These are phyloP conservation scores for Falco peregrinus DNA, from an alignment of 2,797 vertebrate species.

Conservation along the genomic window DNA sequence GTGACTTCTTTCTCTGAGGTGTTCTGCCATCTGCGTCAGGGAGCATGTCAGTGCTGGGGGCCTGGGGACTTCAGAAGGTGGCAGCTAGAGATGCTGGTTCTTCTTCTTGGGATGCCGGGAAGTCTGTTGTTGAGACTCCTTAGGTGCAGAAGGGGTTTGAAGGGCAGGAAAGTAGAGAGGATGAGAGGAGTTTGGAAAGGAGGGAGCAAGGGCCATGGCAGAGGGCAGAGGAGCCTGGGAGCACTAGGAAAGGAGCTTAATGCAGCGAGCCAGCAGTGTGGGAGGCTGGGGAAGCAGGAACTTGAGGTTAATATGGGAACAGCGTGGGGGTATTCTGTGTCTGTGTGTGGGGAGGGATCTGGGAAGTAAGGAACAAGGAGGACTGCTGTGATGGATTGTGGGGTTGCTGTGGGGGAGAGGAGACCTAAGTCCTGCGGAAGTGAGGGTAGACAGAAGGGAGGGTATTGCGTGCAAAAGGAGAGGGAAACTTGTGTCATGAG, in stretches of 20 bases:
- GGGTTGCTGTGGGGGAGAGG: background rate
- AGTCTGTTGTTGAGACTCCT: background rate
- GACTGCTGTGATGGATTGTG: background rate
- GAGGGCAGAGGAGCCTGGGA: background rate
- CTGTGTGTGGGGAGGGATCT: background rate
- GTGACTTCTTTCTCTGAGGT: background rate
- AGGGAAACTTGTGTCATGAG: background rate
- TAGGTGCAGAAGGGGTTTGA: background rate
- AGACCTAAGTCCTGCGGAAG: background rate
- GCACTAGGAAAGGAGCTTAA: background rate
- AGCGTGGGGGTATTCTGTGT: background rate
- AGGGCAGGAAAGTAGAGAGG: background rate
- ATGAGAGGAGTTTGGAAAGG: background rate
- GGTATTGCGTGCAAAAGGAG: background rate
- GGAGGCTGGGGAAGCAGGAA: slow-evolving; percentile 57
- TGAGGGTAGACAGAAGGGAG: background rate
- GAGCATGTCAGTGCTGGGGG: background rate
- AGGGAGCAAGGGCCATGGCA: background rate
- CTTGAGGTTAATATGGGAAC: slow-evolving; percentile 36
- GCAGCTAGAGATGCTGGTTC: background rate
- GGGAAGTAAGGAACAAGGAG: background rate
- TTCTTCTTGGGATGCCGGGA: background rate
- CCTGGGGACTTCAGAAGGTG: background rate
- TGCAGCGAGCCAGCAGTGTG: slow-evolving; percentile 10
- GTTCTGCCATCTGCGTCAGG: background rate